Percentiles rank a stretch among this genome's conserved stretches.
Evolutionary conservation across 2,797 vertebrate genomes (phyloP).

Genomic region (Zalophus californianus): DNA sequence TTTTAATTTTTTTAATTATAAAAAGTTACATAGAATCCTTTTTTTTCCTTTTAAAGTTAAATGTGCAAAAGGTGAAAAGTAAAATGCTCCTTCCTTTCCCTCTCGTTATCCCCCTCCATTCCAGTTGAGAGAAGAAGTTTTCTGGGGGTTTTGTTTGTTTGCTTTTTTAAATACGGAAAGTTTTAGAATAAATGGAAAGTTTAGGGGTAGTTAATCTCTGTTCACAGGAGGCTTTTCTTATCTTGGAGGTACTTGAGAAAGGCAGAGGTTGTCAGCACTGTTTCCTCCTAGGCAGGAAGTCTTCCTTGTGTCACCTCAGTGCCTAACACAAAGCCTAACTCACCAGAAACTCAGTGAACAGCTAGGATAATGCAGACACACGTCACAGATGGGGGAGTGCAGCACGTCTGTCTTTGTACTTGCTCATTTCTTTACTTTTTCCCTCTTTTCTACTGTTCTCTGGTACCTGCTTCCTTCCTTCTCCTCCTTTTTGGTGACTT

Average conservation of each 20-base stretch:
- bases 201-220: slow-evolving; percentile 17
- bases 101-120: neutral
- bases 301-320: neutral
- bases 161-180: slow-evolving; percentile 62
- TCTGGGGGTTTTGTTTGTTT: neutral
- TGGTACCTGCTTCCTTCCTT: neutral
- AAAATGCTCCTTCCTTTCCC: neutral
- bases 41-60: neutral
- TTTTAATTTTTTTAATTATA: slow-evolving; percentile 17
- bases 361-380: fast-evolving
- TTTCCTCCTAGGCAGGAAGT: neutral
- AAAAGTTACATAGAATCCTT: neutral
- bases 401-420: neutral
- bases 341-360: neutral
- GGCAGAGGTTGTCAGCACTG: neutral
- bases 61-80: neutral
- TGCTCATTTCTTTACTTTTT: neutral
- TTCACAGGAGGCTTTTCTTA: slow-evolving; percentile 10
- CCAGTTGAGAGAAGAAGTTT: neutral
- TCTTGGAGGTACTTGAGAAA: slow-evolving; percentile 28
- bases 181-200: slow-evolving; percentile 68
- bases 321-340: neutral
- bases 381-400: neutral
- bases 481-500: neutral
- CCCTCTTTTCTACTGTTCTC: neutral